These are phyloP conservation scores for Zaprionus ghesquierei DNA, from an alignment of 1,140 invertebrate genomes.

Conservation along the genomic window DNA sequence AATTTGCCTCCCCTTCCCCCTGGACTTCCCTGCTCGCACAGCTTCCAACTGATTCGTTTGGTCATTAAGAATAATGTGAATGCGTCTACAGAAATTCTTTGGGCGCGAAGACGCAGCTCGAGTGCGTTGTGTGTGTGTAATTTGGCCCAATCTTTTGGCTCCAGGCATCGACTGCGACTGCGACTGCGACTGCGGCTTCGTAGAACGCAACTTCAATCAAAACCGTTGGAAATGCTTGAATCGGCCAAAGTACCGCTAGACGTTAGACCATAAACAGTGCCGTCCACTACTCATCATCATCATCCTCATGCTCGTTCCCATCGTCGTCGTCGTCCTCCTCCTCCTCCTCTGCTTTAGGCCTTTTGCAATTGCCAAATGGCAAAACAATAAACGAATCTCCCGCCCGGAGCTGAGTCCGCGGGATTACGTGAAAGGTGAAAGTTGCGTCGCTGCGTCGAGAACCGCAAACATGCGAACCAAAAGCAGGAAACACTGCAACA, in stretches of 20 bases:
- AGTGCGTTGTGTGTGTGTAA: constrained; percentile 42
- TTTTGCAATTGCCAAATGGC: constrained; percentile 59
- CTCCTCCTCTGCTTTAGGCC: constrained; percentile 19
- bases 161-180: too few relatives aligned
- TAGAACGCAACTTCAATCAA: constrained; percentile 34
- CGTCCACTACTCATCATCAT: not conserved
- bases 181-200: too few relatives aligned
- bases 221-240: constrained; percentile 32
- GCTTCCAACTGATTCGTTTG: not conserved
- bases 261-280: constrained; percentile 63
- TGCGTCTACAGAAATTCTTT: not conserved
- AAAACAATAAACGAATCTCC: constrained; percentile 59
- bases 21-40: not conserved
- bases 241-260: constrained; percentile 71
- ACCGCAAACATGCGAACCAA: constrained; percentile 58
- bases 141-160: constrained; percentile 48
- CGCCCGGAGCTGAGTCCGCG: constrained; percentile 39
- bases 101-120: not conserved
- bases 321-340: not conserved
- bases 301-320: not conserved
- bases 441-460: constrained; percentile 63
- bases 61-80: constrained; percentile 5
- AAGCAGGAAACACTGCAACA: constrained; percentile 28
- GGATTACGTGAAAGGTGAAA: constrained; percentile 81
- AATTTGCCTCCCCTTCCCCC: not conserved